These are phyloP conservation scores for Fulica atra DNA, from an alignment of 2,113 vertebrate species.

Conservation along the genomic window DNA sequence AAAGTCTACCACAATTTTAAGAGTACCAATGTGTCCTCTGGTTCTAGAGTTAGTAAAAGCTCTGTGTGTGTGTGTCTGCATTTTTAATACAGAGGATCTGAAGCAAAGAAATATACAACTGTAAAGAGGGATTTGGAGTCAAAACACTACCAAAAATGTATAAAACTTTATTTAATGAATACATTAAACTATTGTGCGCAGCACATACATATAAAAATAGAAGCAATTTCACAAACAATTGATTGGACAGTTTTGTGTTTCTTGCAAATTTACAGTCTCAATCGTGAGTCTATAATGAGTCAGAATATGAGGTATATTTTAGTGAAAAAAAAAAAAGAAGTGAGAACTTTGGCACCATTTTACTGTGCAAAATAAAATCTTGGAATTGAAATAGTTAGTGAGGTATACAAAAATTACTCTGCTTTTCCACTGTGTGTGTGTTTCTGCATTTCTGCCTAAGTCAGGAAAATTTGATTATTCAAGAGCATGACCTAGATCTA, in stretches of 20 bases:
- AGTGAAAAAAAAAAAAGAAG: constrained; percentile 49
- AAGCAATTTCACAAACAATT: constrained; percentile 87
- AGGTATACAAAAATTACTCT: constrained; percentile 78
- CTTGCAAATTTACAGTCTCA: constrained; percentile 86
- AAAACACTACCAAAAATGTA: constrained; percentile 74
- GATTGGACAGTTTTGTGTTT: constrained; percentile 82
- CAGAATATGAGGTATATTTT: constrained; percentile 89
- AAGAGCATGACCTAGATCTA: not conserved
- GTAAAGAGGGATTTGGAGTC: constrained; percentile 57
- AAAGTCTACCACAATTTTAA: not conserved
- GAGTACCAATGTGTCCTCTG: not conserved
- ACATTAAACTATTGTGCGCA: constrained; percentile 92
- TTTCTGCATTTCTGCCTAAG: not conserved
- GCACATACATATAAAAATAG: constrained; percentile 97
- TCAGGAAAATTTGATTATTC: not conserved
- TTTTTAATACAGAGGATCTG: not conserved
- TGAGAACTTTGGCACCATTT: constrained; percentile 75
- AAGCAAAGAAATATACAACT: not conserved
- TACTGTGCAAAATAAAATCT: constrained; percentile 79
- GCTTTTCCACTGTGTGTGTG: constrained; percentile 14
- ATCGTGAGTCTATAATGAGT: constrained; percentile 83
- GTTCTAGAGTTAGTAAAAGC: not conserved
- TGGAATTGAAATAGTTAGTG: constrained; percentile 76
- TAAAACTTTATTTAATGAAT: constrained; percentile 89
- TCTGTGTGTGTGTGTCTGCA: not conserved